A percentile compares a stretch with the other conserved stretches of the same genome.
Evolutionary conservation across 2,113 vertebrate species (phyloP).

Genomic region (Apistogramma diplotaenia): DNA sequence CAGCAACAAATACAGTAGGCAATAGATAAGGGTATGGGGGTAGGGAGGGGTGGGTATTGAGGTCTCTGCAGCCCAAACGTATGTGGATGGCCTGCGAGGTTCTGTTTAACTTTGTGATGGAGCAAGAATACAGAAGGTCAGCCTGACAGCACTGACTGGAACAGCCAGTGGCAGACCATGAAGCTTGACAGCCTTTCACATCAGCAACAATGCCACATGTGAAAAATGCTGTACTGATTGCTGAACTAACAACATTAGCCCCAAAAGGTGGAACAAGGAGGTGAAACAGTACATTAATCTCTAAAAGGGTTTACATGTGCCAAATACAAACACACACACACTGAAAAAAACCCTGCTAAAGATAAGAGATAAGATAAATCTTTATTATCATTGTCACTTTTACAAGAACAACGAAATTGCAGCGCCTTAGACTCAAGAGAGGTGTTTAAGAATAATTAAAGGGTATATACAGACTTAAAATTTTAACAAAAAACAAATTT

Average conservation of each 20-base stretch:
- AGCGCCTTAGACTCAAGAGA: too few relatives aligned
- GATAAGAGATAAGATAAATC: too few relatives aligned
- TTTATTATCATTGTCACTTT: too few relatives aligned
- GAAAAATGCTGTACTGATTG: slow-evolving; percentile 49
- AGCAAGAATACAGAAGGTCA: background rate
- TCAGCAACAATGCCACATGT: slow-evolving; percentile 39
- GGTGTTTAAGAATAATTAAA: too few relatives aligned
- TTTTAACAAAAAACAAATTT: too few relatives aligned
- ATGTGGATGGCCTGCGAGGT: slow-evolving; percentile 12
- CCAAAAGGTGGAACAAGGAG: slow-evolving; percentile 4
- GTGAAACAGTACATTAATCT: background rate
- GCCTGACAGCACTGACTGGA: slow-evolving; percentile 2
- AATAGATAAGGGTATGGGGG: background rate
- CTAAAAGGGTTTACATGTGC: background rate
- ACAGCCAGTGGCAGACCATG: slow-evolving; percentile 35
- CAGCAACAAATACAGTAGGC: background rate
- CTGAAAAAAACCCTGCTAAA: too few relatives aligned
- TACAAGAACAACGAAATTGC: too few relatives aligned
- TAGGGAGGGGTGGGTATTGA: too few relatives aligned
- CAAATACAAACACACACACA: background rate
- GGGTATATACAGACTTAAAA: too few relatives aligned
- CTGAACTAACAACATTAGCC: slow-evolving; percentile 48
- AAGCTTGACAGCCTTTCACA: slow-evolving; percentile 50
- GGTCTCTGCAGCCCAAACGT: background rate
- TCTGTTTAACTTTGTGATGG: slow-evolving; percentile 37